Evolutionary conservation across 2,113 vertebrate species (phyloP), one percentile per base, ranked within the genome.

Genomic region (Coptodon bakossiorum): DNA sequence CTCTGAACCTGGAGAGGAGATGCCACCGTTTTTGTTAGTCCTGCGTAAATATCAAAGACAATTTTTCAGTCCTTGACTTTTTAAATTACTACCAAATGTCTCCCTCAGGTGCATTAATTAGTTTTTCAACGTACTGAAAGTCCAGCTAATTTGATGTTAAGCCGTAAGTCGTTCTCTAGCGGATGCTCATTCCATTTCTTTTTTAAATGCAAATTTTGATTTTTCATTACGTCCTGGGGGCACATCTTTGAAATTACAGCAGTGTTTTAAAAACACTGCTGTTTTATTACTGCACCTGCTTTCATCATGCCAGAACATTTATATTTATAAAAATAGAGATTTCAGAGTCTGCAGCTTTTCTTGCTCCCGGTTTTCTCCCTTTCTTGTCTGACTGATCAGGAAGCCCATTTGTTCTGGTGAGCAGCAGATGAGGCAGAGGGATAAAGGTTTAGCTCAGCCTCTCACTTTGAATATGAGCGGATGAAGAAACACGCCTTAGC

Each of bases 401-500:
- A 81, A 53, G 27, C 43, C 45, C 54, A 66, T 79, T 87, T 76
- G 71, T 73, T 73, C 9, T 19, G 76, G 12, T 31, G 88, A 71
- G 81, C 82, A 88, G 73, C 71, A 50, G 68, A 90, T 82, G 66
- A 93, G 36, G 83, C 61, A 61, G 56, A 50, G 31, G 34, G 81
- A 90, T 56, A 85, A 83, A 90, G 88, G 86, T 88, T 91, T 59
- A 52, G 36, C 80, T 91, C 66, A 56, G 16, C 53, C 17, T 81
- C 84, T 78, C 34, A 3, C 82, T 57, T 31, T 83, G 85, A 90
- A 81, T 80, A 81, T 12, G 79, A 92, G 80, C 31, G 24, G 61
- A 88, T 68, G 52, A 78, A 27, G 82, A 88, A 89, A 73, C 84
- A 52, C 5, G 57, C 56, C 57, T 92, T 89, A 12, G 63, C 36